Base-by-base conservation (phyloP, 2,888 invertebrate genomes). In the Lasioglossum pauxillum region DNA sequence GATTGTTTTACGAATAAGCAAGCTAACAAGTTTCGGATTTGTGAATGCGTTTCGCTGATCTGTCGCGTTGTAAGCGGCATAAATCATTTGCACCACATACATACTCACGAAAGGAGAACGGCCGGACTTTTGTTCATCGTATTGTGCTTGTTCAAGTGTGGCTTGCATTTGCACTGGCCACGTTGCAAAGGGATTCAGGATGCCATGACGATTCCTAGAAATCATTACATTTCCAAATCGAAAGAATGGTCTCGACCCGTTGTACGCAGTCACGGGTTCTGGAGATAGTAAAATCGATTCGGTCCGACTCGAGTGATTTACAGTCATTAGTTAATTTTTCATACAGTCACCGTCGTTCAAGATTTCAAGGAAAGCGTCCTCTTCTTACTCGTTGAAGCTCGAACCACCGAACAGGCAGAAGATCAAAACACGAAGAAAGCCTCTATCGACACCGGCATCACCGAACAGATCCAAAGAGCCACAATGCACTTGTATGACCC, bases 331-430 rank as follows among this genome's bases (percentile, higher is more conserved):
- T 85, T 89, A 85, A 90, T 91, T 90, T 91, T 91, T 80, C 87
- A 84, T 94, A 83, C 97, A 99, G 99, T 98, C 98, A 96, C 99
- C 98, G 95, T 98, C 98, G 96, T 99, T 98, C 97, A 99, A 99
- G 97, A 99, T 99, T 96, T 98, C 98, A 95, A 97, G 99, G 96
- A 99, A 99, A 97, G 98, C 99, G 94, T 98, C 99, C 93, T 99
- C 99, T 94, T 99, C 99, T 95, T 99, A 99, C 96, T 99, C 99
- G 95, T 97, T 99, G 95, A 98, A 98, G 96, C 96, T 98, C 96
- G 99, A 99, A 95, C 98, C 98, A 88, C 98, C 98, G 90, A 95
- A 95, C 94, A 98, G 98, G 96, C 97, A 98, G 96, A 98, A 98
- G 95, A 97, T 97, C 95, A 98, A 98, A 95, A 97, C 97, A 93